A percentile compares a stretch with the other conserved stretches of the same genome.
phyloP scores from a whole-genome alignment of 2,888 invertebrate genomes.

The Lasioglossum malachurum region DNA sequence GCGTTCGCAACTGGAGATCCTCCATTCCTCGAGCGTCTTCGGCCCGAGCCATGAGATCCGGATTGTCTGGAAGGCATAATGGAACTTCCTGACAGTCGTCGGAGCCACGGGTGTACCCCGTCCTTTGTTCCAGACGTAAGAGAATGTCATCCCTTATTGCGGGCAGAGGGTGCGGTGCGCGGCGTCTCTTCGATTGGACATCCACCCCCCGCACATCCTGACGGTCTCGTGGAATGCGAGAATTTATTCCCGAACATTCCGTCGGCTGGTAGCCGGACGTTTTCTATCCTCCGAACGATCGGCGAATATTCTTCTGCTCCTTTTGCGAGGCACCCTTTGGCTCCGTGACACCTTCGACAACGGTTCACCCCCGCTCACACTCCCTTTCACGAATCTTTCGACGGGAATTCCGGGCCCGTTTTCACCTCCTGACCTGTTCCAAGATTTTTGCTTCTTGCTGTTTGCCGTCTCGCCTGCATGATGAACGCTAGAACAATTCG shows the following conservation, averaged over 20 bases:
- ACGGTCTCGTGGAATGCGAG: constrained; percentile 65
- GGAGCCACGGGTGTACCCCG: constrained; percentile 45
- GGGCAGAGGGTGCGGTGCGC: constrained; percentile 53
- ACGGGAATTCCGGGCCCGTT: not conserved
- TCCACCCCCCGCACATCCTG: not conserved
- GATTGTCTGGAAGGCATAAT: constrained; percentile 67
- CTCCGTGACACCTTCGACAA: constrained; percentile 34
- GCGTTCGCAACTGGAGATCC: constrained; percentile 10
- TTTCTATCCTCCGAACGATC: constrained; percentile 44
- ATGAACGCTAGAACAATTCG: not conserved
- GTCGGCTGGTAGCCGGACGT: constrained; percentile 55
- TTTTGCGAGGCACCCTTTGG: not conserved
- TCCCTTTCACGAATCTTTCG: not conserved
- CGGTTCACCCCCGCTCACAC: not conserved
- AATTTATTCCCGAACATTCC: constrained; percentile 73
- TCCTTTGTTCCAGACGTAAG: constrained; percentile 72
- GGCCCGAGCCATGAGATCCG: not conserved
- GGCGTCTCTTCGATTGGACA: constrained; percentile 66
- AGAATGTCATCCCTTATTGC: constrained; percentile 76
- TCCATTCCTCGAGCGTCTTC: constrained; percentile 4
- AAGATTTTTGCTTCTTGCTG: not conserved
- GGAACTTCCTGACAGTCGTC: constrained; percentile 70
- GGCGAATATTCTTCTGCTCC: constrained; percentile 22
- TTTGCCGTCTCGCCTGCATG: not conserved
- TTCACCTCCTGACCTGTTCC: not conserved